A percentile compares a stretch with the other conserved stretches of the same genome.
These are phyloP conservation scores for Thysanoteuthis rhombus DNA, from an alignment of 2,888 invertebrate species.

Conservation along the genomic window DNA sequence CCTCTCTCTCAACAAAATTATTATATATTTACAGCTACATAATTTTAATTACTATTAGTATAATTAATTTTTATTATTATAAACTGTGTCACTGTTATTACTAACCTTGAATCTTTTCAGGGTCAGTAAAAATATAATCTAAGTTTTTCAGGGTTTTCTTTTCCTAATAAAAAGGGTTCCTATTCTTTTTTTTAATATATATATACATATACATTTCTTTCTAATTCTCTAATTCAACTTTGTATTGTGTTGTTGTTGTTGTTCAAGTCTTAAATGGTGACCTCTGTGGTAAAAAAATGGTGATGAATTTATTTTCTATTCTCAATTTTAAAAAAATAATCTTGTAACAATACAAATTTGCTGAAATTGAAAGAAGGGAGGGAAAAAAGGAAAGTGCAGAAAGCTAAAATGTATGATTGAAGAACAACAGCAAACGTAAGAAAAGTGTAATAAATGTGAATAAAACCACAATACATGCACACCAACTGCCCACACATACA, in stretches of 20 bases:
- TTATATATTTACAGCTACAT: background rate
- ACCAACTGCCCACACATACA: slow-evolving; percentile 12
- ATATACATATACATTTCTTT: background rate
- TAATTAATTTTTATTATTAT: background rate
- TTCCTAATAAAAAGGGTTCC: background rate
- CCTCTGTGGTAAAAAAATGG: background rate
- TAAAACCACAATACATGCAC: background rate
- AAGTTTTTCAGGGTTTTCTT: background rate
- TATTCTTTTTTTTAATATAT: background rate
- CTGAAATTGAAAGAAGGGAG: background rate
- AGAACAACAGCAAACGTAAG: background rate
- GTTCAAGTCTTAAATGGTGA: background rate
- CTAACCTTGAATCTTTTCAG: background rate
- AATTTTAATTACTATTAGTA: background rate
- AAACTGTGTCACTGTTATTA: background rate
- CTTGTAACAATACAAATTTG: background rate
- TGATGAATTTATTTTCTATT: slow-evolving; percentile 12
- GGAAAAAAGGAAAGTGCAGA: background rate
- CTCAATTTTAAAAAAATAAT: background rate
- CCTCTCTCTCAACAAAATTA: background rate
- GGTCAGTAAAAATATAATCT: background rate
- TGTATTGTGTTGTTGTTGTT: background rate
- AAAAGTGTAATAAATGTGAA: background rate
- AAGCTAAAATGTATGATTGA: background rate
- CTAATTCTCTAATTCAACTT: background rate